Conservation (phyloP, 2,888 invertebrate species). For the Bugula neritina region DNA sequence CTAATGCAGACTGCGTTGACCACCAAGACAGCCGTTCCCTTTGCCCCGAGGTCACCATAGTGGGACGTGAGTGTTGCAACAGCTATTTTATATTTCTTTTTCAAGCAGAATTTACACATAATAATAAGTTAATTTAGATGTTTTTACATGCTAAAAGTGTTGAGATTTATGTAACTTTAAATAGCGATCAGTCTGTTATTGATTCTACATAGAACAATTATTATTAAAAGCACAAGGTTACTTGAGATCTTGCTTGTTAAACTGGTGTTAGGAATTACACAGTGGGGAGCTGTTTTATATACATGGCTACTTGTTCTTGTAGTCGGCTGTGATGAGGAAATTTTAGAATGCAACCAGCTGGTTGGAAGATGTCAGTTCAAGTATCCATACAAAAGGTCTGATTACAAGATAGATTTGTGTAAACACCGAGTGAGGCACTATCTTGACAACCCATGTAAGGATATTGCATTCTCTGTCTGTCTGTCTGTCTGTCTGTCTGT, state of each 20-base stretch:
- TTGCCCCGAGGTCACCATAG: neutral
- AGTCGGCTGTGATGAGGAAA: neutral
- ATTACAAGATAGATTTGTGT: conserved; percentile 16
- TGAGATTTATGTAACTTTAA: too few relatives aligned
- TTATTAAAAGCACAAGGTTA: too few relatives aligned
- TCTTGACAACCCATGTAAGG: neutral
- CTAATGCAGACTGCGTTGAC: neutral
- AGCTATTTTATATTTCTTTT: too few relatives aligned
- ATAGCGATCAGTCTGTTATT: too few relatives aligned
- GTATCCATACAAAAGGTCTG: neutral
- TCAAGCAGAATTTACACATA: too few relatives aligned
- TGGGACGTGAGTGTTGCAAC: neutral
- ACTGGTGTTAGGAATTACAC: too few relatives aligned
- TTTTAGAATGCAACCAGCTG: neutral
- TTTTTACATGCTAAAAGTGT: too few relatives aligned
- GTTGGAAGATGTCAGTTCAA: conserved; percentile 2
- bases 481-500: too few relatives aligned
- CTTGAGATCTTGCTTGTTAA: too few relatives aligned
- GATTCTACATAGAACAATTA: too few relatives aligned
- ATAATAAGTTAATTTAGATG: too few relatives aligned
- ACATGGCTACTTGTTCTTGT: neutral
- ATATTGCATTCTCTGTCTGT: neutral
- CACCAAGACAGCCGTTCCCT: neutral
- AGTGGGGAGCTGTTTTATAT: too few relatives aligned
- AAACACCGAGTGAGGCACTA: neutral